phyloP scores from a whole-genome alignment of 2,113 vertebrate species.

The Myrmophylax atrothorax region DNA sequence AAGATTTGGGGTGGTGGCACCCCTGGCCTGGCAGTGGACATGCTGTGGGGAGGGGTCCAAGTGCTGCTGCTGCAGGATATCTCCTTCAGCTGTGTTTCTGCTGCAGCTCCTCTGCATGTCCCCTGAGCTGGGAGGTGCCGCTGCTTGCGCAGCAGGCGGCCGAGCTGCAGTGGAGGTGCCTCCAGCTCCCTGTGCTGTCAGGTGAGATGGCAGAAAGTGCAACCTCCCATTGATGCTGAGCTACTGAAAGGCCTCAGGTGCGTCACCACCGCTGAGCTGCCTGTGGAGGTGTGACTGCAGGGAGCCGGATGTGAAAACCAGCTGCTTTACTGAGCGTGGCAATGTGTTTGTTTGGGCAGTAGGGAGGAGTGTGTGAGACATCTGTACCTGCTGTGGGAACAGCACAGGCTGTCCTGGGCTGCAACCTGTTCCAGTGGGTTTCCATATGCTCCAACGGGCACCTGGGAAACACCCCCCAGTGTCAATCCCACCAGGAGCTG shows the following conservation, averaged over 20 bases:
- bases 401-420: neutral
- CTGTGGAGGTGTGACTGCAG: neutral
- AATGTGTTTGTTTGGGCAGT: neutral
- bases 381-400: neutral
- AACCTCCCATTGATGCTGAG: neutral
- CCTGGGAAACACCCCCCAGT: neutral
- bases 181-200: neutral
- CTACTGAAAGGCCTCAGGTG: neutral
- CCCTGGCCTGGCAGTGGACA: neutral
- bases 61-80: fast-evolving
- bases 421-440: neutral
- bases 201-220: neutral
- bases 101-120: neutral
- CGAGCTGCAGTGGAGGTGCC: neutral
- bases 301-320: neutral
- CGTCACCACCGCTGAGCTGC: neutral
- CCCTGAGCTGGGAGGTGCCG: neutral
- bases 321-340: fast-evolving
- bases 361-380: neutral
- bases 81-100: fast-evolving
- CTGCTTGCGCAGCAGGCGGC: neutral
- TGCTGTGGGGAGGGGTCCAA: neutral
- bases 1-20: neutral
- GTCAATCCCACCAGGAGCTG: neutral
- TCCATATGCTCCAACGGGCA: fast-evolving